Evolutionary conservation across 2,113 vertebrate species (phyloP).

Genomic region (Plotosus lineatus): DNA sequence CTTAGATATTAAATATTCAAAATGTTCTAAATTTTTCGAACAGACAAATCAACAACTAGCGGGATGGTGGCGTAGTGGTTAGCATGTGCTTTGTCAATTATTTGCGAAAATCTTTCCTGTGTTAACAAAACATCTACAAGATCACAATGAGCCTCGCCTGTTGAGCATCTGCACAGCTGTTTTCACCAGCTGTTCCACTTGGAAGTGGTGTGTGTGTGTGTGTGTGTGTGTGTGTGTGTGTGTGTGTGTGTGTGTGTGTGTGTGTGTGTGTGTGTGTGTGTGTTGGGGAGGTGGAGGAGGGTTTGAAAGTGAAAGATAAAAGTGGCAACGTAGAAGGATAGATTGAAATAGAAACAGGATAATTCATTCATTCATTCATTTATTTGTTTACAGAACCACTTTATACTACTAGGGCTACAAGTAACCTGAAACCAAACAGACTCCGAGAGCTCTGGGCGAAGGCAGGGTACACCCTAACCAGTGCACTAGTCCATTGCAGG

Average conservation of each 20-base stretch:
- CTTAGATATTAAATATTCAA: background rate
- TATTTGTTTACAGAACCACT: no score
- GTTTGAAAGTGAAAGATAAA: slow-evolving; percentile 35
- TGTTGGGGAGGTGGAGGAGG: background rate
- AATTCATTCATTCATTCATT: no score
- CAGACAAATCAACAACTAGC: background rate
- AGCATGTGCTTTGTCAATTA: slow-evolving; percentile 60
- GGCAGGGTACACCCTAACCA: no score
- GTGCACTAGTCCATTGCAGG: no score
- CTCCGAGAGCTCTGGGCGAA: no score
- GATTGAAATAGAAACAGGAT: background rate
- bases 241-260: no score
- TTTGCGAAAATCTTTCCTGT: slow-evolving; percentile 56
- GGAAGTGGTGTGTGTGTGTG: slow-evolving; percentile 1
- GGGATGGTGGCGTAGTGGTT: slow-evolving; percentile 48
- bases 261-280: no score
- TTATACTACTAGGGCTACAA: no score
- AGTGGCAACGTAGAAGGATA: slow-evolving; percentile 12
- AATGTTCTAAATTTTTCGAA: background rate
- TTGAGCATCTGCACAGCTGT: slow-evolving; percentile 68
- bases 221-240: no score
- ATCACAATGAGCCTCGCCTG: slow-evolving; percentile 68
- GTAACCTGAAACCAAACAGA: no score
- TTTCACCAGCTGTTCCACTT: slow-evolving; percentile 67
- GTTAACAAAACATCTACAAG: slow-evolving; percentile 73